Base-by-base conservation (phyloP, 2,797 vertebrate species). In the Pangasius mekongensis region DNA sequence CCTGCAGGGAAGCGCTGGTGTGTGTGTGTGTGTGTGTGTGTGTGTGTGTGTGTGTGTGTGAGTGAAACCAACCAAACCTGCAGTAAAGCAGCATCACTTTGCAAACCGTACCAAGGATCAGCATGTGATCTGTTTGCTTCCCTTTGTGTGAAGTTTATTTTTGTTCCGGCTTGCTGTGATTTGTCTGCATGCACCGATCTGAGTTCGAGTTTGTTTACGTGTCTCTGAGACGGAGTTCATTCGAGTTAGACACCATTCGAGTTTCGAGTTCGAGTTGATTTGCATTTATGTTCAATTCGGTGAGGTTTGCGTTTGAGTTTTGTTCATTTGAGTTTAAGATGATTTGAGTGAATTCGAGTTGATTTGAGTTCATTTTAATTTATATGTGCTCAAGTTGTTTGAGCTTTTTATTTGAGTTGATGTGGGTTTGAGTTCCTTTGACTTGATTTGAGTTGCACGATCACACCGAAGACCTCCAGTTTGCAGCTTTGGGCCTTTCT, bases 391-490 rank as follows among this genome's bases (percentile, higher is more conserved):
- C n/a, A n/a, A n/a, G n/a, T n/a, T 5, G 54, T 58, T 7, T 58
- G 56, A 13, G 62, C 1, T 64, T 64, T 64, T 64, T 3, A 67
- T 67, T n/a, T 18, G 14, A 54, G 14, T 54, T 13, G 20, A 60
- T 60, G n/a, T 30, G 64, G 30, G 64, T 66, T 30, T 14, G 54
- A 54, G 30, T 9, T 71, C 18, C 1, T 22, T 71, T 20, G 16
- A 18, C 30, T 33, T 16, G 7, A 24, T 74, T 76, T 30, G n/a
- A 78, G n/a, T 78, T 84, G 83, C 87, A 85, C 85, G 66, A 73
- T 58, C 56, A 67, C 33, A 86, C 88, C 86, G 84, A 87, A 90
- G 87, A 82, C 16, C 0, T 90, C 10, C 87, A 82, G 66, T 87
- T 85, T 71, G 56, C 66, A 82, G 80, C 22, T 67, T 64, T 82